Evolutionary conservation across 1,140 invertebrate genomes (phyloP).

Genomic region (Theocolax elegans): DNA sequence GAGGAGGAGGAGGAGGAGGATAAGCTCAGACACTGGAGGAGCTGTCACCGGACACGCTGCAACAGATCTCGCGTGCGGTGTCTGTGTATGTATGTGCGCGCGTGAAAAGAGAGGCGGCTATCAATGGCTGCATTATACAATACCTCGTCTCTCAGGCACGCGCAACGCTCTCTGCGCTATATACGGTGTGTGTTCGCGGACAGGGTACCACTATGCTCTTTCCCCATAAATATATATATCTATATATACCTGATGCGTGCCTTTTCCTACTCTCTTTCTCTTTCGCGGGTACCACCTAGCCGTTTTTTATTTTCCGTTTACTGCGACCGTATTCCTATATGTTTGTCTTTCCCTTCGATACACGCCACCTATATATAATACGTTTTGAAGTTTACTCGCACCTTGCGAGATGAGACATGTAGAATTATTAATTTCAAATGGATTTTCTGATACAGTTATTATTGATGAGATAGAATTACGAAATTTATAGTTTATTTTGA

Average conservation of each 20-base stretch:
- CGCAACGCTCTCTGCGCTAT: conserved; percentile 38
- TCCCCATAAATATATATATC: background rate
- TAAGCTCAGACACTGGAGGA: conserved; percentile 47
- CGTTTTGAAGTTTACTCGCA: too few species aligned
- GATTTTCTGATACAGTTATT: too few species aligned
- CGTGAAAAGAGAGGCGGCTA: conserved; percentile 60
- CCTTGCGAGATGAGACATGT: too few species aligned
- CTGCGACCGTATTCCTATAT: background rate
- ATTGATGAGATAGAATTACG: too few species aligned
- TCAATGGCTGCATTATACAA: conserved; percentile 66
- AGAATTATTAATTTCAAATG: too few species aligned
- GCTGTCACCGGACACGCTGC: conserved; percentile 66
- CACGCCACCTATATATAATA: background rate
- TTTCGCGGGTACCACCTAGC: background rate
- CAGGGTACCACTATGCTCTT: background rate
- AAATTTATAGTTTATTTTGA: too few species aligned
- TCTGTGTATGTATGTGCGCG: background rate
- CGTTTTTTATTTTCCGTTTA: background rate
- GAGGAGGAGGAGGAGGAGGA: conserved; percentile 44
- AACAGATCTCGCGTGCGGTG: conserved; percentile 61
- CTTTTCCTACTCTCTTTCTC: background rate
- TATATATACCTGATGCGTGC: background rate
- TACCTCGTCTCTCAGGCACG: conserved; percentile 40
- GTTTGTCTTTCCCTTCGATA: too few species aligned
- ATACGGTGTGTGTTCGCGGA: background rate